Conservation (phyloP, 2,797 vertebrate genomes). For the Silurus lanzhouensis region DNA sequence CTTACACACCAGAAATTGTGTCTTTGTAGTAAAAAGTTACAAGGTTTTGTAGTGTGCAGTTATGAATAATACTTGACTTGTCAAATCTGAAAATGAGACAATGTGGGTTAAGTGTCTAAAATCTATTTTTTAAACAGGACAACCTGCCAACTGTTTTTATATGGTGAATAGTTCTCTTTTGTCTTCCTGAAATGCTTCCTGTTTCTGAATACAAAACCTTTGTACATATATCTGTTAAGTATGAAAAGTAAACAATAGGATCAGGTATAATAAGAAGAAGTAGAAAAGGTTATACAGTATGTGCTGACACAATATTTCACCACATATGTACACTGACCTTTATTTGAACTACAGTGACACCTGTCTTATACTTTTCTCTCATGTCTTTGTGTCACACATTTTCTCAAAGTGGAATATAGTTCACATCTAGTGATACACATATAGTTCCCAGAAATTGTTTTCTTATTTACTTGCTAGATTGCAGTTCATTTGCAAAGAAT, state of each 20-base stretch:
- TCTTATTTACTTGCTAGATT: not conserved
- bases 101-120: not conserved
- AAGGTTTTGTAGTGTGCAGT: too few relatives aligned
- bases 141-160: not conserved
- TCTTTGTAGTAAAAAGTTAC: too few relatives aligned
- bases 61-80: too few relatives aligned
- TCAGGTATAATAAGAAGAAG: not conserved
- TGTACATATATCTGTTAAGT: not conserved
- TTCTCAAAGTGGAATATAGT: not conserved
- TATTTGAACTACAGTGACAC: not conserved
- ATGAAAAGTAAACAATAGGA: not conserved
- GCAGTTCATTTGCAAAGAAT: slow-evolving; percentile 38
- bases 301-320: not conserved
- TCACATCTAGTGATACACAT: not conserved
- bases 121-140: not conserved
- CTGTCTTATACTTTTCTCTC: not conserved
- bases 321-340: not conserved
- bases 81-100: not conserved
- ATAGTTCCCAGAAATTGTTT: not conserved
- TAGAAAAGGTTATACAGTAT: not conserved
- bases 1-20: too few relatives aligned
- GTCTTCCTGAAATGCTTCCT: not conserved
- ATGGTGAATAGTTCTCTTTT: not conserved
- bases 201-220: not conserved
- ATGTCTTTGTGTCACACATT: not conserved